Conservation (phyloP, 53 echinoderm and acorn worm genomes). For the Zoroaster sp. region DNA sequence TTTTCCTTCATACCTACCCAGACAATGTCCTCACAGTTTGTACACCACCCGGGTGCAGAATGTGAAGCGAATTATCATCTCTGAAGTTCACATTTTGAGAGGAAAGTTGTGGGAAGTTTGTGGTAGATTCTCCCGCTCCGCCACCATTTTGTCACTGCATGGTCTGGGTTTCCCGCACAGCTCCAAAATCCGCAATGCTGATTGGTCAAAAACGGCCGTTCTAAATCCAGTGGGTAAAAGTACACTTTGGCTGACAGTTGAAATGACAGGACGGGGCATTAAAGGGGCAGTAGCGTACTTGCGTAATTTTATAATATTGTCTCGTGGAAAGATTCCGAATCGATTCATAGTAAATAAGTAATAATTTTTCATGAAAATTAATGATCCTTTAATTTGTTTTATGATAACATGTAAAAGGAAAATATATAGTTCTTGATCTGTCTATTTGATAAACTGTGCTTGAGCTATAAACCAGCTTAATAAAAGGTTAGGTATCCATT, state of each 20-base stretch:
- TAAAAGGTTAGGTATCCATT: too few species aligned
- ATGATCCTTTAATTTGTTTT: too few species aligned
- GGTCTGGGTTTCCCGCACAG: conserved; percentile 59
- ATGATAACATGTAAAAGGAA: too few species aligned
- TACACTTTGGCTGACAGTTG: background rate
- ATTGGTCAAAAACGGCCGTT: conserved; percentile 12
- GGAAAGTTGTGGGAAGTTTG: conserved; percentile 5
- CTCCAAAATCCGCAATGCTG: conserved; percentile 27
- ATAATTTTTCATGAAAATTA: too few species aligned
- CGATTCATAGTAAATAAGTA: too few species aligned
- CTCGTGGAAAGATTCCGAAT: too few species aligned
- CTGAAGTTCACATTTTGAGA: conserved; percentile 43
- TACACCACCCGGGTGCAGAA: background rate
- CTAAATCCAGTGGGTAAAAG: background rate
- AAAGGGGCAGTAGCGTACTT: background rate
- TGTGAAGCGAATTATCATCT: background rate
- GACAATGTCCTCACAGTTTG: background rate
- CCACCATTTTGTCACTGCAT: conserved; percentile 57
- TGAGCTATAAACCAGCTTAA: too few species aligned
- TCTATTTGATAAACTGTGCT: too few species aligned
- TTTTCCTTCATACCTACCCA: conserved; percentile 14
- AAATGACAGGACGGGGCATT: background rate
- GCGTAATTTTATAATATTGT: too few species aligned
- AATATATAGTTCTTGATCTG: too few species aligned
- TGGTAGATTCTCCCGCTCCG: background rate